Base-by-base conservation (phyloP, 2,888 invertebrate genomes). In the Hemistola chrysoprasaria region DNA sequence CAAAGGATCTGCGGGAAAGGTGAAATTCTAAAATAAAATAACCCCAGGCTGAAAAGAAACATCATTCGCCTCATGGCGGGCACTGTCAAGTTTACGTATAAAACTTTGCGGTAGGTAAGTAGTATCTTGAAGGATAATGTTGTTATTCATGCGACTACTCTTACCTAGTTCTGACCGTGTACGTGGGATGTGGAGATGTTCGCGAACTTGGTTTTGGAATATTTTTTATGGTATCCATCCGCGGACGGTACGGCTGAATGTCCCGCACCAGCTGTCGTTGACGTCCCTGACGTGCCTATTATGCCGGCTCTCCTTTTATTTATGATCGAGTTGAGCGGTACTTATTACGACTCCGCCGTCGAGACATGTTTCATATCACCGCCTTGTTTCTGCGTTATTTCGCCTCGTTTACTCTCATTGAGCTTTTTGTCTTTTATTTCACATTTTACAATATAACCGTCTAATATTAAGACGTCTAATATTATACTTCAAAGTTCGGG, bases 251-350 rank as follows among this genome's bases (percentile, higher is more conserved):
- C 68, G 58, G 60, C 65, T 62, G 67, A 68, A 68, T 66, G 62
- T 56, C 58, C 60, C 48, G 74, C 77, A 75, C 71, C 85, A 79
- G 76, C 79, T 85, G 84, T 55, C 65, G 62, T 62, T 80, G 85
- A 82, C 80, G 80, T 70, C 67, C 62, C 70, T 64, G 68, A 66
- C 75, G 68, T 65, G 73, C 63, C 74, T 73, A 73, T 78, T 74
- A 76, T 74, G 72, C 70, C 69, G 55, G 62, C 62, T 73, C 63
- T 69, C 75, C 71, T 78, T 81, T 86, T 85, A 85, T 85, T 85
- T 84, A 84, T 80, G 80, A 76, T 70, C 72, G 65, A 77, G 74
- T 81, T 80, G 77, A 81, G 72, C 75, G 72, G 67, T 72, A 75
- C 79, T 82, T 83, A 84, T 81, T 84, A 77, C 79, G 67, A 67